Conservation (phyloP, 2,113 vertebrate genomes). For the Tachuris rubrigastra region DNA sequence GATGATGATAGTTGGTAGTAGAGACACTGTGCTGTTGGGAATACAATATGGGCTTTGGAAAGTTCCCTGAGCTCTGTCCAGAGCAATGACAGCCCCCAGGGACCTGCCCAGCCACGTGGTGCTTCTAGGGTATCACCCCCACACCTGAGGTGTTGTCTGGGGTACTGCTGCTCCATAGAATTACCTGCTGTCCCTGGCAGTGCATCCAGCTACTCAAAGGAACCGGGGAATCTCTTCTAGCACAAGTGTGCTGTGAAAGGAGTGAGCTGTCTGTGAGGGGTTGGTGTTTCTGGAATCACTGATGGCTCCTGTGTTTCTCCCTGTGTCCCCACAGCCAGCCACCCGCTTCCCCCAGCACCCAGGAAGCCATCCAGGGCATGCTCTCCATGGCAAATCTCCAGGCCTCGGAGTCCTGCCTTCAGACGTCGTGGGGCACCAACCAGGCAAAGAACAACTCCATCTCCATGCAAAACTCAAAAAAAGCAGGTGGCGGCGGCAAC, state of each 20-base stretch:
- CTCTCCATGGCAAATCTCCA: slow-evolving; percentile 98
- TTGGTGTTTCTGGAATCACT: neutral
- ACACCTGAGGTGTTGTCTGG: neutral
- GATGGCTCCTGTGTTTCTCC: neutral
- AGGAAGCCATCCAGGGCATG: slow-evolving; percentile 99
- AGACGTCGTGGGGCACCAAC: slow-evolving; percentile 85
- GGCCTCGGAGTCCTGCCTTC: slow-evolving; percentile 91
- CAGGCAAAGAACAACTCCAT: slow-evolving; percentile 86
- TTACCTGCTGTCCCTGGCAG: neutral
- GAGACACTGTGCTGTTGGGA: neutral
- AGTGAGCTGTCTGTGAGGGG: neutral
- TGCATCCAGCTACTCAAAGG: neutral
- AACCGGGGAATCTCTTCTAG: neutral
- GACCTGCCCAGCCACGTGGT: neutral
- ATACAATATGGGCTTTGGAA: neutral
- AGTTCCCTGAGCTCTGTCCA: neutral
- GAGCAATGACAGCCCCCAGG: neutral
- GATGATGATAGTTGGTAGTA: neutral
- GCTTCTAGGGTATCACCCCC: neutral
- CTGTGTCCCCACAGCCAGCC: slow-evolving; percentile 85
- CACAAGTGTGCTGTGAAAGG: neutral
- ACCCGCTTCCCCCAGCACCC: slow-evolving; percentile 97
- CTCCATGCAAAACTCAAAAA: slow-evolving; percentile 79
- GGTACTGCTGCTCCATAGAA: neutral
- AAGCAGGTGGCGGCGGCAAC: slow-evolving; percentile 70